Base-by-base conservation (phyloP, 2,797 vertebrate genomes). In the Spinus olivaceus region DNA sequence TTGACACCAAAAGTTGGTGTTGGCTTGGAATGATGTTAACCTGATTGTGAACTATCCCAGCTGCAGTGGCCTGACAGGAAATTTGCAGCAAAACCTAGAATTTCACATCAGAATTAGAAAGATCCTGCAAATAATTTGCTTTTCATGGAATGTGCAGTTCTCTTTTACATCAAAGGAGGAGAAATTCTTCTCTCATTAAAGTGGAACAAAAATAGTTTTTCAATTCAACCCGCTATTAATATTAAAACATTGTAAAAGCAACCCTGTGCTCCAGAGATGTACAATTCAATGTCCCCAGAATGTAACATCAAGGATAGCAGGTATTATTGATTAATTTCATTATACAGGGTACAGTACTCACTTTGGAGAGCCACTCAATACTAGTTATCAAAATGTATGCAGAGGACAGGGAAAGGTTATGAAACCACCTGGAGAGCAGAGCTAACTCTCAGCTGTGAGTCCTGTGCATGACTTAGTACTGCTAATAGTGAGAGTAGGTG, bases 361-460 rank as follows among this genome's bases (percentile, higher is more conserved):
- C 85, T 95, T 91, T 59, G 74, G 78, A 95, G 23, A 90, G 54
- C 56, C 81, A 93, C 69, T 96, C 95, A 93, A 88, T 95, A 89
- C 60, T 81, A 77, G 79, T 96, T 97, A 94, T 33, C 66, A 92
- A 93, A 94, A 88, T 82, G 42, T 47, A 83, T 70, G 72, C 81
- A 79, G 84, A 94, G 93, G 90, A 87, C 81, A 91, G 46, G 51
- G 81, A 93, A 92, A 96, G 93, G 95, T 95, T 92, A 74, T 1
- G 2, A 65, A 93, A 82, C 19, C 65, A 63, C 72, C 44, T 63
- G 60, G n/a, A 87, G 74, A 94, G 27, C 57, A 60, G 18, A 67
- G 65, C 39, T 57, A 57, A 79, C 69, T 74, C 61, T 91, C 18
- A 78, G 56, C 54, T 78, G 4, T 32, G 59, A 82, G 35, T 67